Conservation (phyloP, 2,888 invertebrate species). For the Chloroclystis v-ata region DNA sequence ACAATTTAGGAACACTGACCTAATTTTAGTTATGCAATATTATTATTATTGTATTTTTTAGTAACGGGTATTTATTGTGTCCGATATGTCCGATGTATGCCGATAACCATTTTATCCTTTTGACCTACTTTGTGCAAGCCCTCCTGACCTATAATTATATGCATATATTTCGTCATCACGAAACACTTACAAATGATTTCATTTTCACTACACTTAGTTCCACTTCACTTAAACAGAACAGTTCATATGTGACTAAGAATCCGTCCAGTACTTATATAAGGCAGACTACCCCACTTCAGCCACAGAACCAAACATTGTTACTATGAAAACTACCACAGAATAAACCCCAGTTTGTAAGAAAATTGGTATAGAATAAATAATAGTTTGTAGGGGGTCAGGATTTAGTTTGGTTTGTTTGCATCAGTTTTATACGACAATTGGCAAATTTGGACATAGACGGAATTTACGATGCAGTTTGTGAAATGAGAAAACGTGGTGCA, state of each 20-base stretch:
- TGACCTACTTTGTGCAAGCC: not conserved
- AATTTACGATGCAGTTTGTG: constrained; percentile 28
- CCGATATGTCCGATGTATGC: too few relatives aligned
- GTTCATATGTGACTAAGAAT: constrained; percentile 46
- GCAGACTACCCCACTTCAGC: constrained; percentile 47
- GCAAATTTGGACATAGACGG: constrained; percentile 28
- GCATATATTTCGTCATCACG: constrained; percentile 17
- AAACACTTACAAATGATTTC: constrained; percentile 65
- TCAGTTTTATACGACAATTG: constrained; percentile 30
- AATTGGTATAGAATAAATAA: constrained; percentile 31
- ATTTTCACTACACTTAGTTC: constrained; percentile 34
- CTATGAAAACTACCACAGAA: constrained; percentile 32
- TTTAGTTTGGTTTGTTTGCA: constrained; percentile 28
- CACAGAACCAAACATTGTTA: constrained; percentile 27
- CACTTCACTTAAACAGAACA: constrained; percentile 45
- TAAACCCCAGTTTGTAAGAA: constrained; percentile 7
- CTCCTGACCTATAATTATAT: not conserved
- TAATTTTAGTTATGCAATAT: too few relatives aligned
- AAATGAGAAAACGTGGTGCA: constrained; percentile 22
- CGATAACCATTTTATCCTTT: not conserved
- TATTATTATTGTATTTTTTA: too few relatives aligned
- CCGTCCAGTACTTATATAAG: constrained; percentile 55
- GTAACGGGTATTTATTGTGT: too few relatives aligned
- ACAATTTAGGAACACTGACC: too few relatives aligned
- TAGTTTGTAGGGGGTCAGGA: constrained; percentile 7